phyloP scores from a whole-genome alignment of 2,888 invertebrate species.

The Loripinus fragilis region DNA sequence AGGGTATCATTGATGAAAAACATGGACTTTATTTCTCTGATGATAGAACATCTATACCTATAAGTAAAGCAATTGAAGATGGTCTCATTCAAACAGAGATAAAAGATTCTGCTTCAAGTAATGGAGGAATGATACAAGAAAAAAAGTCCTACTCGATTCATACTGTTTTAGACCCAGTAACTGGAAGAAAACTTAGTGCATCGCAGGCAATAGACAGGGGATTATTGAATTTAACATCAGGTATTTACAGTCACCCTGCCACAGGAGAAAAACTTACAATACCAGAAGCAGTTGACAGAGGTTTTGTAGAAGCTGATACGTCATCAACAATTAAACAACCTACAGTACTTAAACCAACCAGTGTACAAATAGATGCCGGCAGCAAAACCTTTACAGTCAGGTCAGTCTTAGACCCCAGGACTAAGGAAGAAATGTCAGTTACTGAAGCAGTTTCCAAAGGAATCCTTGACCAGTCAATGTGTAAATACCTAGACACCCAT shows the following conservation, averaged over 20 bases:
- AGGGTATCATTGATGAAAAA: conserved; percentile 88
- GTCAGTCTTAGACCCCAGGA: conserved; percentile 89
- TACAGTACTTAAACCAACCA: conserved; percentile 41
- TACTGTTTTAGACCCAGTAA: conserved; percentile 89
- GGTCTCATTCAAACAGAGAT: conserved; percentile 64
- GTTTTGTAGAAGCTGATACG: conserved; percentile 87
- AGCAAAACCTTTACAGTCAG: conserved; percentile 60
- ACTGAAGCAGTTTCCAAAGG: conserved; percentile 70
- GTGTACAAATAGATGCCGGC: conserved; percentile 47
- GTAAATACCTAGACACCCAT: conserved; percentile 62
- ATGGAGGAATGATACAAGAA: conserved; percentile 46
- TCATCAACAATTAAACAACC: conserved; percentile 21
- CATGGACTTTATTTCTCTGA: conserved; percentile 72
- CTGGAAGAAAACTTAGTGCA: conserved; percentile 88
- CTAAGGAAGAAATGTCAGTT: conserved; percentile 84
- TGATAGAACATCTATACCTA: conserved; percentile 65
- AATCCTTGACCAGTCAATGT: conserved; percentile 72
- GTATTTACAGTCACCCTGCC: conserved; percentile 83
- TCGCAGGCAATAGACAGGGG: conserved; percentile 82
- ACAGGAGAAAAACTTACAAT: conserved; percentile 86
- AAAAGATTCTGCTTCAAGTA: conserved; percentile 20
- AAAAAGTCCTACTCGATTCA: conserved; percentile 73
- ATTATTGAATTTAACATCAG: conserved; percentile 83
- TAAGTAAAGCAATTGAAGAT: conserved; percentile 64
- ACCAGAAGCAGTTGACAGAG: conserved; percentile 90